Evolutionary conservation across 2,797 vertebrate genomes (phyloP), one percentile per base, ranked within the genome.

Genomic region (Petrocephalus schoutedeni): DNA sequence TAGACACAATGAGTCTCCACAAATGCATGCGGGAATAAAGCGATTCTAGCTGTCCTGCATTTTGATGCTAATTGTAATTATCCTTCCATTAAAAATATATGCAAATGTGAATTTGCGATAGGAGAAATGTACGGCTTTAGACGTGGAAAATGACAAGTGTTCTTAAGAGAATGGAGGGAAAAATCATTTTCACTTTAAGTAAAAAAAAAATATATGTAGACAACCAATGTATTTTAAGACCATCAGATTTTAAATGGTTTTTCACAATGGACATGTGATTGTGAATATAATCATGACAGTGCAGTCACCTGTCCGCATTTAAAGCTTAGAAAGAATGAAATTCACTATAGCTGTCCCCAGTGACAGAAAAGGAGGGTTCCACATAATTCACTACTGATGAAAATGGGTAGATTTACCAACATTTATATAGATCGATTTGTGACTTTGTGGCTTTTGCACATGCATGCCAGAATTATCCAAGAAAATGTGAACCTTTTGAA

Each of bases 131-230:
- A 41, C 10, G 7, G 19, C 54, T n/a, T 86, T 86, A 32, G 2
- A 28, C 14, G 2, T 36, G 56, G 32, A 58, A 86, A 57, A 85
- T 57, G 54, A 86, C 82, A 85, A 85, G 80, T 57, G 83, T 85
- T 74, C 74, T 89, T 89, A 51, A 89, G 77, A 89, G 82, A 77
- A 36, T 71, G 80, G 54, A 45, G 82, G 56, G 8, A 54, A 64
- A 87, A 23, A 89, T 84, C 32, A 49, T 86, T 88, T 86, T 80
- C 87, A 88, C 53, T 56, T 85, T 85, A 32, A 28, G 19, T 23
- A n/a, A 83, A n/a, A 41, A 53, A 19, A 71, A 16, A 0, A 28
- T 28, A 41, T n/a, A 49, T 54, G n/a, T 84, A 84, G 80, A 54
- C 21, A 84, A 53, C 49, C 51, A 84, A 84, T 54, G 19, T 23